These are phyloP conservation scores for Eudasyphora cyanicolor DNA, from an alignment of 2,888 invertebrate genomes.

Conservation along the genomic window DNA sequence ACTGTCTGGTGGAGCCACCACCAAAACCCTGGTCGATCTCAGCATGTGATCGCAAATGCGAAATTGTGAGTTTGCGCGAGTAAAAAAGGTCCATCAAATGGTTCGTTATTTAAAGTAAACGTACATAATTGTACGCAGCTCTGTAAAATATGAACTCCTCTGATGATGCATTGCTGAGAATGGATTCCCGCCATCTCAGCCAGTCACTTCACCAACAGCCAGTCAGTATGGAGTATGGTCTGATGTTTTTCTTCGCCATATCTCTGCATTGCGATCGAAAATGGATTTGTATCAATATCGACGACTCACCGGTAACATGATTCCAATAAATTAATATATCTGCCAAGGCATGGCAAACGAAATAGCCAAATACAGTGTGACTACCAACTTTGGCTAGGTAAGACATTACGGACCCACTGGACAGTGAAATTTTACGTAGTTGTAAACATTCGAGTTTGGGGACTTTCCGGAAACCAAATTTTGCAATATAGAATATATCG, in stretches of 20 bases:
- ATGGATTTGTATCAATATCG: constrained; percentile 80
- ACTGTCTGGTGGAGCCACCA: constrained; percentile 43
- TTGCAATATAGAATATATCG: no score
- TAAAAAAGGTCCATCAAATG: constrained; percentile 61
- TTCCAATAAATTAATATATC: constrained; percentile 80
- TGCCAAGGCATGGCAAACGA: constrained; percentile 62
- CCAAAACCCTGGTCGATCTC: constrained; percentile 58
- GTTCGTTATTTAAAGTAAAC: constrained; percentile 50
- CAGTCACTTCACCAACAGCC: neutral
- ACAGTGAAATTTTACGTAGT: no score
- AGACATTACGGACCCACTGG: no score
- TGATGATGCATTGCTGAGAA: constrained; percentile 10
- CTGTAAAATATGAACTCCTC: constrained; percentile 57
- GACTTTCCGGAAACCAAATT: no score
- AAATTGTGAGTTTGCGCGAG: neutral
- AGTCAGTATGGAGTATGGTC: constrained; percentile 7
- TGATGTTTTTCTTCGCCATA: constrained; percentile 63
- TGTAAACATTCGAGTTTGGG: no score
- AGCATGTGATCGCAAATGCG: constrained; percentile 58
- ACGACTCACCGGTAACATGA: constrained; percentile 79
- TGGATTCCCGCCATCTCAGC: constrained; percentile 7
- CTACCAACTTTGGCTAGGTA: no score
- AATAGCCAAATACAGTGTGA: constrained; percentile 42
- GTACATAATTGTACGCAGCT: constrained; percentile 62
- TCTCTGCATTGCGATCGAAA: constrained; percentile 76